phyloP scores from a whole-genome alignment of 1,140 invertebrate genomes.

The Calosoma granatense region DNA sequence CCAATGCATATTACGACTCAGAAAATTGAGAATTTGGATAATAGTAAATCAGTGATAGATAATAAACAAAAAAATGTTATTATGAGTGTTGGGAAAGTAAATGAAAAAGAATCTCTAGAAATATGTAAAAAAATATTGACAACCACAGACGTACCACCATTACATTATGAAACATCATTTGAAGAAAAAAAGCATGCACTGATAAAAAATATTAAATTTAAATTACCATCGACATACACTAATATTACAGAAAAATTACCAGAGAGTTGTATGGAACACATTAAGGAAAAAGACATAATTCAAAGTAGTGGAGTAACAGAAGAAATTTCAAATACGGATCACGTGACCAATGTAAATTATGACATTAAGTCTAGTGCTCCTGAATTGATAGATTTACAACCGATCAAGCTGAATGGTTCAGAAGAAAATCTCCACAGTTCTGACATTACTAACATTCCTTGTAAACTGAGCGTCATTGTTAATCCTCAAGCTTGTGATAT shows the following conservation, averaged over 20 bases:
- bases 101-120: slow-evolving; percentile 18
- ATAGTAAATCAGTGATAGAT: not conserved
- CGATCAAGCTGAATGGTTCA: too few relatives aligned
- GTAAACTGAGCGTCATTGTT: too few relatives aligned
- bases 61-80: slow-evolving; percentile 13
- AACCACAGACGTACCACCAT: slow-evolving; percentile 6
- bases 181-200: slow-evolving; percentile 27
- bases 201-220: slow-evolving; percentile 35
- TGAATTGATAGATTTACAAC: too few relatives aligned
- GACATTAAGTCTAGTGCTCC: too few relatives aligned
- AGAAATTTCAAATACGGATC: too few relatives aligned
- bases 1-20: not conserved
- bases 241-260: slow-evolving; percentile 11
- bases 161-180: slow-evolving; percentile 31
- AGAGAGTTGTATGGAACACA: too few relatives aligned
- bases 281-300: too few relatives aligned
- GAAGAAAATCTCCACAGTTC: too few relatives aligned
- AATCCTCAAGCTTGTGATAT: too few relatives aligned
- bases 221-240: slow-evolving; percentile 29
- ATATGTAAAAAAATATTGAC: slow-evolving; percentile 24
- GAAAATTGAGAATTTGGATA: not conserved
- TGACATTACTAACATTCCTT: too few relatives aligned
- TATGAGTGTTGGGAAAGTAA: slow-evolving; percentile 14
- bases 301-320: too few relatives aligned
- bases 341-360: too few relatives aligned